Conservation (phyloP, 2,113 vertebrate species). For the Delphinapterus leucas region DNA sequence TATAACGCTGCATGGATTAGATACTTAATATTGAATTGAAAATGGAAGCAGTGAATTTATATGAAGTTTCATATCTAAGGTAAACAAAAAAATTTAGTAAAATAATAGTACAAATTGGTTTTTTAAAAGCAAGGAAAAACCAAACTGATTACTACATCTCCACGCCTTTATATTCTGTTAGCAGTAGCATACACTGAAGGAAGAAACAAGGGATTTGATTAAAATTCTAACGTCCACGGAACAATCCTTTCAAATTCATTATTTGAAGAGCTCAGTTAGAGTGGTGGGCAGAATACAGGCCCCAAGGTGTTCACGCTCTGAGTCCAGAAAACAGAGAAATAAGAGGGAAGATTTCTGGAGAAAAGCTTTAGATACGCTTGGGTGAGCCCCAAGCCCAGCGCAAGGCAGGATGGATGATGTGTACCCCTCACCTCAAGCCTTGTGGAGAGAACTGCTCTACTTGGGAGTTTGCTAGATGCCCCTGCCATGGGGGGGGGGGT, state of each 20-base stretch:
- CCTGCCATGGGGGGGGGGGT: too few species aligned
- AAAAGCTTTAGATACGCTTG: not conserved
- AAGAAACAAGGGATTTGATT: not conserved
- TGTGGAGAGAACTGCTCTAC: not conserved
- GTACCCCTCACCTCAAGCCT: not conserved
- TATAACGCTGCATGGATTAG: not conserved
- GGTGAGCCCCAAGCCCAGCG: not conserved
- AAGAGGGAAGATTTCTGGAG: not conserved
- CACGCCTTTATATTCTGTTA: rapidly evolving
- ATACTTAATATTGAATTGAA: not conserved
- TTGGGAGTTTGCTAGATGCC: not conserved
- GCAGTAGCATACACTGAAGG: rapidly evolving
- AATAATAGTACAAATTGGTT: not conserved
- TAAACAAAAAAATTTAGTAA: constrained; percentile 10
- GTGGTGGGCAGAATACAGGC: not conserved
- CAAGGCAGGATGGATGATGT: too few species aligned
- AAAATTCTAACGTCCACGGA: not conserved
- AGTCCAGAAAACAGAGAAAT: not conserved
- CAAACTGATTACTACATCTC: not conserved
- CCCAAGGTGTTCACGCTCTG: rapidly evolving
- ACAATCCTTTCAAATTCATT: not conserved
- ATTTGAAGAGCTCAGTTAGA: not conserved
- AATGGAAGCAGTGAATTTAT: not conserved
- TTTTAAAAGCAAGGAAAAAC: not conserved
- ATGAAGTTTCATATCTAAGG: not conserved